Evolutionary conservation across 1,140 invertebrate genomes (phyloP), one percentile per base, ranked within the genome.

Genomic region (Colletes latitarsis): DNA sequence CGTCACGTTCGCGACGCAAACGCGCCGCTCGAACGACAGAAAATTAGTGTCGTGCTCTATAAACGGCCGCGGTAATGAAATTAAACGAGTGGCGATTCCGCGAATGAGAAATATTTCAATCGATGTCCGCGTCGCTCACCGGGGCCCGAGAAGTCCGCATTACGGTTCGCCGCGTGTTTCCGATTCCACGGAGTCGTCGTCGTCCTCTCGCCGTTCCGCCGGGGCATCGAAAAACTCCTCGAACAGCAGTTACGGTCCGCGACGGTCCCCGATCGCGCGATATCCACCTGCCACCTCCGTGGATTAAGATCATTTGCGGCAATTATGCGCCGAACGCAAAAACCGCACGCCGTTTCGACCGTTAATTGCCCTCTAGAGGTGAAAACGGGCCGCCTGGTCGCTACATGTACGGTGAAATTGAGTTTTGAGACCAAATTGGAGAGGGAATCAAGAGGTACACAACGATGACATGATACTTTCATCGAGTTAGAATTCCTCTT

Each of bases 1-100:
- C 60, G 84, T 85, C 84, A 82, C 71, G 69, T 76, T 64, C n/a
- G 70, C 57, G 57, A 57, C 73, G 69, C 75, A 66, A 79, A 79
- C 77, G 69, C 82, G 72, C 57, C 77, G 68, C 53, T 75, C 39
- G 64, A 73, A 85, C 84, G 84, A 82, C 83, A 85, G 80, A 70
- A 86, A 85, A 85, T 86, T 86, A 85, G 81, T 74, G 84, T 82
- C 83, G 68, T 57, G 76, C 52, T 82, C 72, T 73, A 52, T 49
- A 68, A 78, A 66, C 46, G 58, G 52, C 19, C 52, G 63, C 67
- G 58, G 19, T 85, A 82, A 86, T 82, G 80, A 84, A 85, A 85
- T 86, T 85, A 85, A 86, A 85, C 58, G 68, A 74, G 71, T 53
- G 55, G 19, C 77, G 68, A 84, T 72, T 82, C 83, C 69, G 68